A percentile compares a stretch with the other conserved stretches of the same genome.
These are phyloP conservation scores for Ascidia mentula DNA, from an alignment of 23 tunicate genomes.

Conservation along the genomic window DNA sequence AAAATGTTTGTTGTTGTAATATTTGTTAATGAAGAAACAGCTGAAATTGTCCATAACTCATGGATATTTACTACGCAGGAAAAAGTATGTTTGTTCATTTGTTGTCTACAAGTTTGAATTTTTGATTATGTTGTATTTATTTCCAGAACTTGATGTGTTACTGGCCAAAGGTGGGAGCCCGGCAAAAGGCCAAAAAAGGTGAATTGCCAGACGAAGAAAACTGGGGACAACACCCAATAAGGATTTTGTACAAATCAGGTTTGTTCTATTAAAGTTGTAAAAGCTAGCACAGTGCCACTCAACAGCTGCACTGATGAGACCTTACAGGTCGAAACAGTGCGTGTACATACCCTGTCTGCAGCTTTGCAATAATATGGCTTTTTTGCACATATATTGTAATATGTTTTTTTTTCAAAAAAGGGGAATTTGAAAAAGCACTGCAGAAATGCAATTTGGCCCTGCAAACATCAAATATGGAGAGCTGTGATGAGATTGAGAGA, in stretches of 20 bases:
- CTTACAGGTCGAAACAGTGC: too few species aligned
- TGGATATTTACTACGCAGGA: too few species aligned
- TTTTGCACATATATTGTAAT: background rate
- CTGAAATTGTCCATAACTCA: too few species aligned
- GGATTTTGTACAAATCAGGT: conserved; percentile 1
- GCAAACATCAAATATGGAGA: conserved; percentile 21
- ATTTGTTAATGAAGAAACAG: too few species aligned
- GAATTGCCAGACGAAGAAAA: background rate
- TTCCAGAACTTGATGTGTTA: too few species aligned
- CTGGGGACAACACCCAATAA: conserved; percentile 2
- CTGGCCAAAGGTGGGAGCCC: too few species aligned
- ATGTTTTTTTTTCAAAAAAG: background rate
- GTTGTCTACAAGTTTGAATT: too few species aligned
- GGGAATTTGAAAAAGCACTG: background rate
- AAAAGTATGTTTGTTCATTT: too few species aligned
- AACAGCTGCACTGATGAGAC: too few species aligned
- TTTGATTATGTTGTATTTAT: too few species aligned
- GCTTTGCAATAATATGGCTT: too few species aligned
- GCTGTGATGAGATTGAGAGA: conserved; percentile 4
- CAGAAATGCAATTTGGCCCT: background rate
- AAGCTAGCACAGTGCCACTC: background rate
- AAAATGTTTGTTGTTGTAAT: too few species aligned
- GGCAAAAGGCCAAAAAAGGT: background rate
- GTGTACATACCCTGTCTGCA: background rate
- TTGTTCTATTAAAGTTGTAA: background rate